phyloP scores from a whole-genome alignment of 2,797 vertebrate species.

The Onychomys leucogaster region DNA sequence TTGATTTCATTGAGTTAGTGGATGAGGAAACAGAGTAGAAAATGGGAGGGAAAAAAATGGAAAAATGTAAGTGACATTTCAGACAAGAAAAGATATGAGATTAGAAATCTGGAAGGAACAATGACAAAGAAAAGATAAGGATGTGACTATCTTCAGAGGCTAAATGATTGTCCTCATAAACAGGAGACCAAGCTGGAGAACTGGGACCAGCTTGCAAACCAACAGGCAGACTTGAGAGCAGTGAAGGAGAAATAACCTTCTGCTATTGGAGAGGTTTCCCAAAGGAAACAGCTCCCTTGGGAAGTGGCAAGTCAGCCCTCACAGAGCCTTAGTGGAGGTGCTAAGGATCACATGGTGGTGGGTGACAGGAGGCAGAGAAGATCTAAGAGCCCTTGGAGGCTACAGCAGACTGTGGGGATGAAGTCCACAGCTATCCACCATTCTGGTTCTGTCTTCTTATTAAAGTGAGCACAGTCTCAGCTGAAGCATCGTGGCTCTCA shows the following conservation, averaged over 20 bases:
- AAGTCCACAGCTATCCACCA: not conserved
- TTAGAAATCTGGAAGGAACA: not conserved
- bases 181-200: slow-evolving; percentile 28
- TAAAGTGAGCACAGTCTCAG: not conserved
- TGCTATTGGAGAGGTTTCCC: not conserved
- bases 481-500: not conserved
- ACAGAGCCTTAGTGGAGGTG: not conserved
- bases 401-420: not conserved
- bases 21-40: not conserved
- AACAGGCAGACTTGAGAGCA: slow-evolving; percentile 1
- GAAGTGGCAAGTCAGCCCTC: not conserved
- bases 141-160: slow-evolving; percentile 16
- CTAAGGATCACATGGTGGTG: not conserved
- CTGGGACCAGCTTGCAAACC: not conserved
- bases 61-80: not conserved
- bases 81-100: not conserved
- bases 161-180: not conserved
- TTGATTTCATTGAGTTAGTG: not conserved
- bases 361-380: not conserved
- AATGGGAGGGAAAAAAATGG: not conserved
- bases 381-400: not conserved
- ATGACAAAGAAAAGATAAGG: not conserved
- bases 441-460: not conserved
- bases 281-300: not conserved
- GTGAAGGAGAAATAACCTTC: not conserved